These are phyloP conservation scores for Argyrosomus japonicus DNA, from an alignment of 2,113 vertebrate species.

Conservation along the genomic window DNA sequence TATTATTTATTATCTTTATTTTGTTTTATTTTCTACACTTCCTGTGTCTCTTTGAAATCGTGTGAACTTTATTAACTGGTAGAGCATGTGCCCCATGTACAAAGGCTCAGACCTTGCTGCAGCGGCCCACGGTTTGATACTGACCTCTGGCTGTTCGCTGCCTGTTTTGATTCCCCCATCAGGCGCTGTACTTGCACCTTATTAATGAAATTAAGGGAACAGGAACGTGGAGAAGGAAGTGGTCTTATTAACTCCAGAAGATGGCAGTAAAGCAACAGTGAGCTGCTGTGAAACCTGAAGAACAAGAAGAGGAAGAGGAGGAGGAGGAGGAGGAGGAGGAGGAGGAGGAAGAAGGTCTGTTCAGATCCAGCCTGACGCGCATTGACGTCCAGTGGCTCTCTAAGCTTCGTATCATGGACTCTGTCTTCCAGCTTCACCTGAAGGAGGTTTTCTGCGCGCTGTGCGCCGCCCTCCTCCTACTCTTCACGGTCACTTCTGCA, in stretches of 20 bases:
- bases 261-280: conserved; percentile 57
- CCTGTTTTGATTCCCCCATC: no score
- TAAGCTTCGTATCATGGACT: conserved; percentile 55
- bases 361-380: conserved; percentile 2
- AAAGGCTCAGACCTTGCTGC: no score
- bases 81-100: no score
- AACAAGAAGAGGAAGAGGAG: conserved; percentile 51
- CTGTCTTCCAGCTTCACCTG: neutral
- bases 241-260: conserved; percentile 52
- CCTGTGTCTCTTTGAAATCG: no score
- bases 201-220: no score
- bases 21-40: no score
- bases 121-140: no score
- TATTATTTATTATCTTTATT: no score
- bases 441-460: conserved; percentile 40
- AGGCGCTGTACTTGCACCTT: no score
- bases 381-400: neutral
- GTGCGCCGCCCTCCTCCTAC: conserved; percentile 42
- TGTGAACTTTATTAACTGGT: no score
- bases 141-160: no score
- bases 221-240: neutral
- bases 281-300: neutral
- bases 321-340: conserved; percentile 35
- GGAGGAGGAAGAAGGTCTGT: conserved; percentile 33
- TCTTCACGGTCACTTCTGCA: conserved; percentile 43